Percentiles rank a stretch among this genome's conserved stretches.
Evolutionary conservation across 2,797 vertebrate genomes (phyloP).

Genomic region (Betta splendens): DNA sequence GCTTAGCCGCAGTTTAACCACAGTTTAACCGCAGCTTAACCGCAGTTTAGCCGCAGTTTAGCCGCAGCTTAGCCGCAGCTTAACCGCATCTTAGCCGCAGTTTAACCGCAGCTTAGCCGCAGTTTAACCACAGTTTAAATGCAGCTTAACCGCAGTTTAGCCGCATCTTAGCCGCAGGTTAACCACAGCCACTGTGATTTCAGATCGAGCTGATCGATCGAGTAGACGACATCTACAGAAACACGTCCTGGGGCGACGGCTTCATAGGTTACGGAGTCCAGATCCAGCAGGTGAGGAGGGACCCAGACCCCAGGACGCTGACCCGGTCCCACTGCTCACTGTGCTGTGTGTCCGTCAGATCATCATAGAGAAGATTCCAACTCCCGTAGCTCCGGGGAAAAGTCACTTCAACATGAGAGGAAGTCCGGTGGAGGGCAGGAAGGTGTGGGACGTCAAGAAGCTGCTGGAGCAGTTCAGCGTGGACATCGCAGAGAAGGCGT

Average conservation of each 20-base stretch:
- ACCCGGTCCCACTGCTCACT: no score
- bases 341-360: constrained; percentile 77
- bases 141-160: no score
- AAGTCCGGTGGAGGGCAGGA: constrained; percentile 81
- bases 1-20: no score
- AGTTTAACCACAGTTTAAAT: fast-evolving
- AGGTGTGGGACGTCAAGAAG: constrained; percentile 95
- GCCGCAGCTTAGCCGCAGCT: neutral
- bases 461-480: constrained; percentile 96
- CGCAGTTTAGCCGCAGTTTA: no score
- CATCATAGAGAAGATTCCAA: constrained; percentile 89
- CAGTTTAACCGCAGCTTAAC: no score
- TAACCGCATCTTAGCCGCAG: no score
- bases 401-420: constrained; percentile 93
- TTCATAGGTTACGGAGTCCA: constrained; percentile 91
- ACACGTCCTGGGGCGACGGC: constrained; percentile 92
- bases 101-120: no score
- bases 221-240: constrained; percentile 96
- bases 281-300: constrained; percentile 90
- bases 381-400: constrained; percentile 60
- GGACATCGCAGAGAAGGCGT: constrained; percentile 92
- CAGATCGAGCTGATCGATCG: constrained; percentile 97
- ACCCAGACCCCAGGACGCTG: no score
- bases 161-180: no score
- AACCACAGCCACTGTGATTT: neutral